phyloP scores from a whole-genome alignment of 2,797 vertebrate species.

The Syngnathus rostellatus region DNA sequence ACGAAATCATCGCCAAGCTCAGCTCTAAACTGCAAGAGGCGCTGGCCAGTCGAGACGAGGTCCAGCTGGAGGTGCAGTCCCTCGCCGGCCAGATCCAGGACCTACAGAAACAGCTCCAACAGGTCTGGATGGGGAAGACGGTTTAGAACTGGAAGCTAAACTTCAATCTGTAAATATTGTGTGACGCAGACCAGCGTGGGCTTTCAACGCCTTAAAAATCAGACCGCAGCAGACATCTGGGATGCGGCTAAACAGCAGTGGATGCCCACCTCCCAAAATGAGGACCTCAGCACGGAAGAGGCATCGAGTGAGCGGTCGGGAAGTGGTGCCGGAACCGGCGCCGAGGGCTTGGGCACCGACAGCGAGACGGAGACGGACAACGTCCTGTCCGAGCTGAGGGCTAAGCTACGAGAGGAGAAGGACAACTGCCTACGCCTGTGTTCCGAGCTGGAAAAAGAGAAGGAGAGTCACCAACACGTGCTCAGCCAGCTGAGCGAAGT shows the following conservation, averaged over 20 bases:
- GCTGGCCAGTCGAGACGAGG: constrained; percentile 64
- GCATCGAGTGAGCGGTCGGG: constrained; percentile 44
- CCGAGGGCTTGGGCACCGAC: neutral
- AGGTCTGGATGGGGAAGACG: constrained; percentile 43
- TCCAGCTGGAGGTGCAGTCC: constrained; percentile 67
- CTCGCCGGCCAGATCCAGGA: constrained; percentile 69
- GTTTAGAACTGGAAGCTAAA: neutral
- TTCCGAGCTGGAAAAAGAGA: constrained; percentile 43
- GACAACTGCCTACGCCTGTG: constrained; percentile 38
- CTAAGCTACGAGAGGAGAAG: constrained; percentile 62
- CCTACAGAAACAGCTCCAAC: constrained; percentile 74
- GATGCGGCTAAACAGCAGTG: constrained; percentile 40
- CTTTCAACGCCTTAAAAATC: constrained; percentile 64
- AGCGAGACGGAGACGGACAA: constrained; percentile 24
- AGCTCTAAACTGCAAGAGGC: constrained; percentile 72
- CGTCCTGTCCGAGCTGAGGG: constrained; percentile 47
- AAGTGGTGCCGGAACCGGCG: constrained; percentile 13
- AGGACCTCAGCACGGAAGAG: constrained; percentile 43
- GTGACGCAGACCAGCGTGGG: constrained; percentile 65
- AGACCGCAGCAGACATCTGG: constrained; percentile 39
- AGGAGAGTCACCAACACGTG: constrained; percentile 46
- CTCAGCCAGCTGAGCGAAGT: constrained; percentile 48
- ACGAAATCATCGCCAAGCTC: constrained; percentile 73
- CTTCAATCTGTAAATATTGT: constrained; percentile 9
- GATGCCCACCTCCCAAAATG: constrained; percentile 28